Conservation (phyloP, 2,797 vertebrate genomes). For the Leptodactylus fallax region DNA sequence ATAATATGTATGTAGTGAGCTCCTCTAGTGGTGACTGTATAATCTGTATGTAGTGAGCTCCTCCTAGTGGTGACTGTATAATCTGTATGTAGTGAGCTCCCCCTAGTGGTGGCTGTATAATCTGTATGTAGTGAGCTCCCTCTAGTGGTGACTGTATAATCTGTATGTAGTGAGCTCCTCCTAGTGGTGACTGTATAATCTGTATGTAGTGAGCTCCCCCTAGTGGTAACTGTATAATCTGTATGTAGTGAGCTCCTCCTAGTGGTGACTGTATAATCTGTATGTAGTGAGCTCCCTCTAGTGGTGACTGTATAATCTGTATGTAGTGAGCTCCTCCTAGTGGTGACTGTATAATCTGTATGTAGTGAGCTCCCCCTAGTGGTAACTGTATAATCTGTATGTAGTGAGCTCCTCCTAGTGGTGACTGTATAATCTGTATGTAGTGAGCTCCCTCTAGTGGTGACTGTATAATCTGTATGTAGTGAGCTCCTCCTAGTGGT, state of each 20-base stretch:
- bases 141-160: not conserved
- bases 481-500: too few relatives aligned
- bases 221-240: not conserved
- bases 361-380: too few relatives aligned
- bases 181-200: not conserved
- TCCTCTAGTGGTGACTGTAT: not conserved
- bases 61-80: not conserved
- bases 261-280: not conserved
- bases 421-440: too few relatives aligned
- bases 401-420: too few relatives aligned
- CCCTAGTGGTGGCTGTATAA: not conserved
- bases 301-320: not conserved
- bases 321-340: not conserved
- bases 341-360: too few relatives aligned
- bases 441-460: too few relatives aligned
- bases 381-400: too few relatives aligned
- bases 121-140: not conserved
- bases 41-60: not conserved
- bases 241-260: not conserved
- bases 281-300: not conserved
- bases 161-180: not conserved
- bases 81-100: not conserved
- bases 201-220: not conserved
- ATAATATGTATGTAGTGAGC: too few relatives aligned
- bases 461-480: too few relatives aligned